These are phyloP conservation scores for Parazoanthus swiftii DNA, from an alignment of 92 coral and sea anemone species.

Conservation along the genomic window DNA sequence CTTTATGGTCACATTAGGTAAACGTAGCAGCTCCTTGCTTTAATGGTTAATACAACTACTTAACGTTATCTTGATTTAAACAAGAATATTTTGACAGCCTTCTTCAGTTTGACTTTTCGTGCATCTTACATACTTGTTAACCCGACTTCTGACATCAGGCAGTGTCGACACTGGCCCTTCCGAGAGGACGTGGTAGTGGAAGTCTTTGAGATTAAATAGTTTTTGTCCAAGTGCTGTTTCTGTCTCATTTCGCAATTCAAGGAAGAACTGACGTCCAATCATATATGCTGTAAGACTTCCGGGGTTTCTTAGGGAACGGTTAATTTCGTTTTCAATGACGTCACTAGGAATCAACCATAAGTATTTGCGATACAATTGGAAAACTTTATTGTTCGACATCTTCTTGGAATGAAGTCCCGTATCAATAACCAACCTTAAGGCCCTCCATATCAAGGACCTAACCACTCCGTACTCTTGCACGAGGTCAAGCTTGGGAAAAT, in stretches of 20 bases:
- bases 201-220: conserved; percentile 25
- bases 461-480: conserved; percentile 38
- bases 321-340: conserved; percentile 38
- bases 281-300: conserved; percentile 35
- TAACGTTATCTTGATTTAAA: background rate
- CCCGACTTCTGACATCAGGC: conserved; percentile 31
- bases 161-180: conserved; percentile 29
- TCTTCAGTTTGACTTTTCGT: background rate
- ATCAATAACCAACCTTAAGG: conserved; percentile 30
- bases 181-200: conserved; percentile 37
- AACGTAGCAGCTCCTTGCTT: background rate
- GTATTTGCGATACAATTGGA: conserved; percentile 16
- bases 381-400: conserved; percentile 8
- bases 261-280: conserved; percentile 29
- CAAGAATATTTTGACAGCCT: conserved; percentile 18
- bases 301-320: conserved; percentile 25
- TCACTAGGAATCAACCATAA: conserved; percentile 34
- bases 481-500: conserved; percentile 19
- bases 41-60: background rate
- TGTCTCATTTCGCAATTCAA: conserved; percentile 15
- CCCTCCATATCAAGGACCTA: conserved; percentile 38
- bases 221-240: conserved; percentile 17
- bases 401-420: conserved; percentile 35
- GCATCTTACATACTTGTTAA: conserved; percentile 28
- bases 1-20: no score